phyloP scores from a whole-genome alignment of 2,797 vertebrate genomes.

The Ceryle rudis region DNA sequence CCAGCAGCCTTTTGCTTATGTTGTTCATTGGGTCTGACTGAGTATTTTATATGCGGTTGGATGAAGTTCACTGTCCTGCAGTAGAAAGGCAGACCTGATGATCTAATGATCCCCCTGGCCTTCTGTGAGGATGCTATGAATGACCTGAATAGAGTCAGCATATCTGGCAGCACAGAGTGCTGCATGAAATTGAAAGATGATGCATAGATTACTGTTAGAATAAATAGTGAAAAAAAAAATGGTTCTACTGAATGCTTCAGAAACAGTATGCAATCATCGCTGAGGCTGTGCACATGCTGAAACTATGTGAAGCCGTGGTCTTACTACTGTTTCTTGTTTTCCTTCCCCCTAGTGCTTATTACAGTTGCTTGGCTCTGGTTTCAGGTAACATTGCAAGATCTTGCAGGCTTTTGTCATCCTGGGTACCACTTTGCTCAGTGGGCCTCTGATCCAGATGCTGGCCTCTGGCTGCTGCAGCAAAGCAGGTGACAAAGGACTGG shows the following conservation, averaged over 20 bases:
- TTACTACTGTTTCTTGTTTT: slow-evolving; percentile 29
- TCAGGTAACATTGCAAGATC: not conserved
- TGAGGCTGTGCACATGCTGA: not conserved
- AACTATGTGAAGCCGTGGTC: not conserved
- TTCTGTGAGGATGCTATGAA: slow-evolving; percentile 46
- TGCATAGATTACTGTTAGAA: slow-evolving; percentile 16
- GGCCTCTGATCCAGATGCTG: not conserved
- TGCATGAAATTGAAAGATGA: slow-evolving; percentile 15
- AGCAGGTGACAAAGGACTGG: not conserved
- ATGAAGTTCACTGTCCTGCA: slow-evolving; percentile 42
- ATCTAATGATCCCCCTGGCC: slow-evolving; percentile 57
- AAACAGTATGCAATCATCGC: not conserved
- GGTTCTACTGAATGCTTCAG: not conserved
- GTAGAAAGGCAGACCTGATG: slow-evolving; percentile 55
- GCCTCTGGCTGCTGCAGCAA: not conserved
- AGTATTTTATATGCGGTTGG: slow-evolving; percentile 38
- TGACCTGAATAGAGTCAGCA: slow-evolving; percentile 25
- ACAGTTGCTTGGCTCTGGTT: not conserved
- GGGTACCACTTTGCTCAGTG: not conserved
- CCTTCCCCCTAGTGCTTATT: not conserved
- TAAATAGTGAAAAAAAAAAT: not conserved
- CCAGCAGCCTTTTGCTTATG: slow-evolving; percentile 54
- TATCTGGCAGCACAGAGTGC: slow-evolving; percentile 39
- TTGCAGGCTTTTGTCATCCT: not conserved
- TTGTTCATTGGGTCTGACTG: slow-evolving; percentile 27